These are phyloP conservation scores for Xestobium rufovillosum DNA, from an alignment of 2,888 invertebrate genomes.

Conservation along the genomic window DNA sequence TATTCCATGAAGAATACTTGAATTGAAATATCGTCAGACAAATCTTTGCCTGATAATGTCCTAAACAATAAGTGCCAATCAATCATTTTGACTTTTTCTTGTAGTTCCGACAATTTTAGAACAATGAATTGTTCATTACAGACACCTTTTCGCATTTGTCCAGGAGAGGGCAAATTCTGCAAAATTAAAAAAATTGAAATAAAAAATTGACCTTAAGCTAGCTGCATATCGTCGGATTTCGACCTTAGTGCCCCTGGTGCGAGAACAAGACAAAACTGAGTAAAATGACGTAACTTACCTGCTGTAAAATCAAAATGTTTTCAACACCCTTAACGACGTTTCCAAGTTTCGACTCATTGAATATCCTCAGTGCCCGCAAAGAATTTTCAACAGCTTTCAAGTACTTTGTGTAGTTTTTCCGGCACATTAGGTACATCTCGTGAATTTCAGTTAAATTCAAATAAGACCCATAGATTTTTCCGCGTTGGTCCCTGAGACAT, in stretches of 20 bases:
- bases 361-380: conserved; percentile 22
- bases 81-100: conserved; percentile 21
- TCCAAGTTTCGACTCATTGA: conserved; percentile 12
- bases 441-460: conserved; percentile 25
- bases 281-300: too few species aligned
- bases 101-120: conserved; percentile 22
- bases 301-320: conserved; percentile 15
- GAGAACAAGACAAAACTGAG: too few species aligned
- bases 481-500: conserved; percentile 22
- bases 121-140: conserved; percentile 18
- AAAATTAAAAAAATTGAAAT: conserved; percentile 8
- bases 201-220: conserved; percentile 4
- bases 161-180: conserved; percentile 19
- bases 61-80: conserved; percentile 27
- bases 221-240: too few species aligned
- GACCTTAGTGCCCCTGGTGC: too few species aligned
- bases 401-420: conserved; percentile 22
- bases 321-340: conserved; percentile 13
- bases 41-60: conserved; percentile 20
- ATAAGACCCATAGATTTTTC: conserved; percentile 14
- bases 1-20: conserved; percentile 26
- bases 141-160: conserved; percentile 14
- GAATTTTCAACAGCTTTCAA: conserved; percentile 24
- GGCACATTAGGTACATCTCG: conserved; percentile 22
- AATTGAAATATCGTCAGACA: conserved; percentile 19